Evolutionary conservation across 2,888 invertebrate genomes (phyloP), one percentile per base, ranked within the genome.

Genomic region (Thumatha senex): DNA sequence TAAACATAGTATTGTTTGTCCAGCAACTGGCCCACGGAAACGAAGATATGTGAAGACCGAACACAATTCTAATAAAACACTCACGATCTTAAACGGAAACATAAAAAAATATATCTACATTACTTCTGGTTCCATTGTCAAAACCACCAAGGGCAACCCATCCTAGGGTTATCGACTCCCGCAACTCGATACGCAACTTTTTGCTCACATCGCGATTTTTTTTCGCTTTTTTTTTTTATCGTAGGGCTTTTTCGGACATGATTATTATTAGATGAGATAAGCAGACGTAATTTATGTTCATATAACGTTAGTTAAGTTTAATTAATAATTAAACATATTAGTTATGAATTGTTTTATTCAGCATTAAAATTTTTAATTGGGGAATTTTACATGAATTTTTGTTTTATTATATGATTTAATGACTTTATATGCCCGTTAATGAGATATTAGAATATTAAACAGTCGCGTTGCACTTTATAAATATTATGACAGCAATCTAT

Each of bases 21-120:
- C 33, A 58, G 47, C 51, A 55, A 55, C 50, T 33, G 38, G 50
- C 47, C 45, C 50, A 46, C 54, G 41, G 57, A 45, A 49, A 42
- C 45, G 40, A 41, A 58, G 29, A 36, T 50, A 49, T 46, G 40
- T 42, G 38, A 40, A 31, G 36, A 39, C 46, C 48, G 55, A 46
- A 50, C 44, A 48, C 58, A 39, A 54, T 54, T 58, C 65, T 64
- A 70, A 66, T 63, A 70, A 67, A 69, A 67, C 55, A 53, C 58
- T 70, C 70, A 67, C 67, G 70, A 61, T 52, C 53, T 54, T 48
- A 56, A 58, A 40, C 70, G 70, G 70, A 70, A 67, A 61, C 62
- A 66, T 70, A 66, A 70, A 70, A 61, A 56, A 61, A 48, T 54
- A 58, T 58, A 48, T 53, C 38, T 43, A 48, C 33, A 42, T 13